phyloP scores from a whole-genome alignment of 2,113 vertebrate genomes.

The Tichodroma muraria region DNA sequence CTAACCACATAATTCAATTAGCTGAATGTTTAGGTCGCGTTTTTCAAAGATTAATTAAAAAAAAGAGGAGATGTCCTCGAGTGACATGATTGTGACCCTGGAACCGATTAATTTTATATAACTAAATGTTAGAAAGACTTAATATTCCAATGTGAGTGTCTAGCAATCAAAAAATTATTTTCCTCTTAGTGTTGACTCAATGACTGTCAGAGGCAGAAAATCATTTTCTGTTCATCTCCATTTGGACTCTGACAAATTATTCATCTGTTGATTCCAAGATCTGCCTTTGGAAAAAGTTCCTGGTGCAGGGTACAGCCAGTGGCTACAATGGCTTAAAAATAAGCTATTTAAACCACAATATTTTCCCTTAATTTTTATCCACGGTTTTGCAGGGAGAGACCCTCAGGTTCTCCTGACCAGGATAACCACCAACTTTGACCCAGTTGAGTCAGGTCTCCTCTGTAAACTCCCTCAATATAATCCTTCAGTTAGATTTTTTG shows the following conservation, averaged over 20 bases:
- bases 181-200: background rate
- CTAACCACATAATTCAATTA: background rate
- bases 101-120: background rate
- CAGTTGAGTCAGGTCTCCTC: conserved; percentile 8
- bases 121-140: background rate
- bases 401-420: background rate
- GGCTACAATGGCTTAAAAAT: background rate
- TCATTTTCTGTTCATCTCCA: background rate
- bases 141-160: background rate
- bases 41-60: background rate
- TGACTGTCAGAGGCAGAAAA: background rate
- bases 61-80: background rate
- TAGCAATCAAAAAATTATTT: background rate
- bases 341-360: background rate
- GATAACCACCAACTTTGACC: background rate
- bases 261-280: background rate
- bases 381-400: background rate
- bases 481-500: conserved; percentile 53
- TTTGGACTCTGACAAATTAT: background rate
- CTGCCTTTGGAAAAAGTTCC: background rate
- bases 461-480: conserved; percentile 13
- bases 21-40: background rate
- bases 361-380: background rate
- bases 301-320: background rate
- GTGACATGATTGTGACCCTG: background rate